phyloP scores from a whole-genome alignment of 2,797 vertebrate species.

The Gobionotothen gibberifrons region DNA sequence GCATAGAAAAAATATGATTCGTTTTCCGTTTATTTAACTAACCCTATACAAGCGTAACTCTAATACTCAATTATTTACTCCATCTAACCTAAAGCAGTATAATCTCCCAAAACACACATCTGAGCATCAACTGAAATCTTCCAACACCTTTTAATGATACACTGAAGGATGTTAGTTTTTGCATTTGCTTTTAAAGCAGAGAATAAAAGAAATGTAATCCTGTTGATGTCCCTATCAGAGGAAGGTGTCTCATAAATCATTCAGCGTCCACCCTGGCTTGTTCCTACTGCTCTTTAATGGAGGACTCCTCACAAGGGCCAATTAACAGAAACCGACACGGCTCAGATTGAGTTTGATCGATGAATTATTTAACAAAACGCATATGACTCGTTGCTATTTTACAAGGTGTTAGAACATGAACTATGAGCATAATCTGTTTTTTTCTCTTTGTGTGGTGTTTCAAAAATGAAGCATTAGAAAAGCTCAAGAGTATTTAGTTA shows the following conservation, averaged over 20 bases:
- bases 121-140: background rate
- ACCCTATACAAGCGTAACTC: background rate
- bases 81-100: background rate
- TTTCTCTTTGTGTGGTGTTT: constrained; percentile 34
- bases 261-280: constrained; percentile 64
- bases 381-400: constrained; percentile 74
- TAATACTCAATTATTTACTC: constrained; percentile 5
- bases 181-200: constrained; percentile 29
- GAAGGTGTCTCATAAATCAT: constrained; percentile 74
- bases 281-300: constrained; percentile 67
- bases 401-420: constrained; percentile 77
- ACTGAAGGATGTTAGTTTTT: constrained; percentile 18
- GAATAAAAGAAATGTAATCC: constrained; percentile 61
- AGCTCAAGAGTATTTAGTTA: background rate
- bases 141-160: constrained; percentile 27
- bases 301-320: constrained; percentile 69
- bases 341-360: constrained; percentile 67
- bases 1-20: background rate
- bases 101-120: background rate
- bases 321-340: constrained; percentile 74
- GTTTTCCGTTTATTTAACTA: background rate
- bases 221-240: constrained; percentile 65
- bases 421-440: constrained; percentile 55
- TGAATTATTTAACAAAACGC: constrained; percentile 79
- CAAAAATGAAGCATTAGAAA: constrained; percentile 33